Conservation (phyloP, 1,140 invertebrate species). For the Sycophaga agraensis region DNA sequence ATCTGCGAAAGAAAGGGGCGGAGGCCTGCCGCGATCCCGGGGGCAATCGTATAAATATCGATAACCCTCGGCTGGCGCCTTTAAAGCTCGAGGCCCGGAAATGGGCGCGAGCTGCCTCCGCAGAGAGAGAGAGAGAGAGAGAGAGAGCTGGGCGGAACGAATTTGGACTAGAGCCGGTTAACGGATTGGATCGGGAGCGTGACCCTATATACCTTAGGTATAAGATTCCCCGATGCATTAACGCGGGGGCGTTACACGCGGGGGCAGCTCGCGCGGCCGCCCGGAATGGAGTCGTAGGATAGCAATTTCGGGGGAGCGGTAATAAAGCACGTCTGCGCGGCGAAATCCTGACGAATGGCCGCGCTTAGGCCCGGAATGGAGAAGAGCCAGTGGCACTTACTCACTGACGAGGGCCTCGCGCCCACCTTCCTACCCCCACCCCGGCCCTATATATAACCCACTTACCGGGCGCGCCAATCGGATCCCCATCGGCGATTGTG, state of each 20-base stretch:
- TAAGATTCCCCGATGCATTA: constrained; percentile 51
- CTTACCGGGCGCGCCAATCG: too few relatives aligned
- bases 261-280: constrained; percentile 32
- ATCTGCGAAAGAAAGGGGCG: too few relatives aligned
- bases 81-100: too few relatives aligned
- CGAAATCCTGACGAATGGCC: constrained; percentile 61
- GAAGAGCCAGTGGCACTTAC: too few relatives aligned
- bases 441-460: too few relatives aligned
- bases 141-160: background rate
- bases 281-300: constrained; percentile 60
- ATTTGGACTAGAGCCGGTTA: constrained; percentile 36
- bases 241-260: background rate
- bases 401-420: constrained; percentile 54
- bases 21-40: too few relatives aligned
- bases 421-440: constrained; percentile 45
- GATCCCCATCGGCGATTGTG: background rate
- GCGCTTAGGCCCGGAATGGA: constrained; percentile 61
- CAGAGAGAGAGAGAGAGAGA: background rate
- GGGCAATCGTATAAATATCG: constrained; percentile 13
- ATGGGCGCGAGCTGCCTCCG: background rate
- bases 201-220: constrained; percentile 45
- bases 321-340: constrained; percentile 61
- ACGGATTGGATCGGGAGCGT: constrained; percentile 48
- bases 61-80: background rate
- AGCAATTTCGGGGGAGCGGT: constrained; percentile 58